Evolutionary conservation across 2,797 vertebrate genomes (phyloP), one percentile per base, ranked within the genome.

Genomic region (Sus cebifrons): DNA sequence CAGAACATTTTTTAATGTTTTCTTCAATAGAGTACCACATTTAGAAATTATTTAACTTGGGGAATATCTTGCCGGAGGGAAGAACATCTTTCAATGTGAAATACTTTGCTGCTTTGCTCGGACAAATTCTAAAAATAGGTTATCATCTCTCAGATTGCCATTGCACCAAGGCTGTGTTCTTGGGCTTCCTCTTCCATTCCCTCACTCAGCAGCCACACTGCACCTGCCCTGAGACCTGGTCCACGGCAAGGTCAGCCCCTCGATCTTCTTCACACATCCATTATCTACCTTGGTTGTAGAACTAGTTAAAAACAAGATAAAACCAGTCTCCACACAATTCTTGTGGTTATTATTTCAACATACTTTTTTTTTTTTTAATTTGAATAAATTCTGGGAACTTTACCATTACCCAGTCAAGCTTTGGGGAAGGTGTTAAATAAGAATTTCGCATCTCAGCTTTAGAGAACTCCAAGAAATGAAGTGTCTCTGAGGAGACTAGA

Each of bases 1-100:
- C 3, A 70, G 5, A 78, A 40, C 0, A 49, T 36, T 74, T 56
- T 75, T 75, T 84, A 88, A 86, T 14, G 36, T n/a, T 3, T 40
- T 77, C 25, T 78, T 91, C n/a, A 67, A 17, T 71, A 8, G 11
- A 82, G 25, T 67, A 13, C 6, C 32, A n/a, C 78, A 16, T 60
- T 81, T 95, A 94, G 49, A 60, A 92, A 68, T 58, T 83, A 71
- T n/a, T 96, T 91, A 74, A 87, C 74, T 27, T 71, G 7, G 32
- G 40, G 52, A 44, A 4, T 78, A 15, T 78, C 68, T 44, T 10
- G 68, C 23, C 84, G 70, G 60, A 82, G n/a, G 27, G 32, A 52
- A 16, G 18, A 20, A 17, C 29, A 40, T 65, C 17, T 65, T 78
- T 88, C 84, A 86, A 71, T 67, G 40, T 36, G 23, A 86, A 91